phyloP scores from a whole-genome alignment of 2,113 vertebrate species.

The Muntiacus reevesi region DNA sequence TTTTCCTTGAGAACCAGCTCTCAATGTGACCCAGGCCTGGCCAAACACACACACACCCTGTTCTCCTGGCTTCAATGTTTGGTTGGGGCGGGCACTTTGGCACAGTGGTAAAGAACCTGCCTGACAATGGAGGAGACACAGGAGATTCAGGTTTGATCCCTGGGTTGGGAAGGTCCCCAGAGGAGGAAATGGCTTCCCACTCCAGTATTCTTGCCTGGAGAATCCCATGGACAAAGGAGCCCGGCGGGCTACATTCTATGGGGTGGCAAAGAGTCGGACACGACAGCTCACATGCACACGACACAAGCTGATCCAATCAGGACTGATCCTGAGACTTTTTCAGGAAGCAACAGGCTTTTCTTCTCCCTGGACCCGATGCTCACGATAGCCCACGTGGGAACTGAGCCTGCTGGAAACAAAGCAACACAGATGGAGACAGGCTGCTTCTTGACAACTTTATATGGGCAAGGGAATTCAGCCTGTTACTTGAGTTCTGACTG shows the following conservation, averaged over 20 bases:
- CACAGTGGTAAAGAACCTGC: background rate
- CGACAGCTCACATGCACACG: background rate
- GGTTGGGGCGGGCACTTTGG: background rate
- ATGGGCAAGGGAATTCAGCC: background rate
- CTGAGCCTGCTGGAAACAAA: background rate
- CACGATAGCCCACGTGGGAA: background rate
- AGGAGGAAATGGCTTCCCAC: background rate
- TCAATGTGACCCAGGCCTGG: background rate
- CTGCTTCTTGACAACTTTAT: background rate
- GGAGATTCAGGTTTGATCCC: background rate
- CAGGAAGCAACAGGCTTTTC: background rate
- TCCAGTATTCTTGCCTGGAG: background rate
- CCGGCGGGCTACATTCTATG: accelerated
- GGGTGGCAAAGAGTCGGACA: background rate
- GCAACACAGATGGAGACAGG: background rate
- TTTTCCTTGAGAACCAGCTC: background rate
- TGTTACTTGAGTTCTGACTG: background rate
- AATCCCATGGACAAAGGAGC: background rate
- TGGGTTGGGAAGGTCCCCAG: background rate
- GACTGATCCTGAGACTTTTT: background rate
- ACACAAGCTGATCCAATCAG: background rate
- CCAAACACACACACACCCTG: background rate
- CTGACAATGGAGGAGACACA: background rate
- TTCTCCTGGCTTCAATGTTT: background rate
- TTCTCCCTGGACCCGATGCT: background rate